A percentile compares a stretch with the other conserved stretches of the same genome.
These are phyloP conservation scores for Agapornis canus DNA, from an alignment of 2,797 vertebrate genomes.

Conservation along the genomic window DNA sequence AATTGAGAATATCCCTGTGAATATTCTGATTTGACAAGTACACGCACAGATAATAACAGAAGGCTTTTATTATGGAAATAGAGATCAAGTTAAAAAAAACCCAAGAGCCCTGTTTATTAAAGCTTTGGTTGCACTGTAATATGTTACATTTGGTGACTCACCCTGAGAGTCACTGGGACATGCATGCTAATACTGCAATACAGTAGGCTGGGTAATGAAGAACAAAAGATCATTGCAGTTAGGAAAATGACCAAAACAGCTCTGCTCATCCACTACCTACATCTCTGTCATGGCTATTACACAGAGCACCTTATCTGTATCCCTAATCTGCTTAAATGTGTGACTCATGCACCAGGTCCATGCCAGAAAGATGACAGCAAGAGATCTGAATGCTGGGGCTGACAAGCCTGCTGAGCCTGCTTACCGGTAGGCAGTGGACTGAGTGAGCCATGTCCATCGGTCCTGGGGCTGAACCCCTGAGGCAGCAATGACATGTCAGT, in stretches of 20 bases:
- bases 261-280: constrained; percentile 31
- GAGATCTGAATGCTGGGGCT: not conserved
- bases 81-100: not conserved
- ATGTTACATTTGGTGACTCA: constrained; percentile 24
- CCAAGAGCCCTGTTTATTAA: constrained; percentile 19
- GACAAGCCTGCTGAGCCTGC: not conserved
- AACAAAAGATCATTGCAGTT: not conserved
- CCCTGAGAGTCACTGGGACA: not conserved
- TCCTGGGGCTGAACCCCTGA: not conserved
- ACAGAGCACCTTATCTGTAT: constrained; percentile 3
- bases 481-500: not conserved
- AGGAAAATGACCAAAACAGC: not conserved
- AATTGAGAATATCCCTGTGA: constrained; percentile 30
- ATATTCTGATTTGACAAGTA: constrained; percentile 44
- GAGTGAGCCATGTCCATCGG: fast-evolving
- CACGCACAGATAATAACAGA: constrained; percentile 21
- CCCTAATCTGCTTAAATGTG: constrained; percentile 44
- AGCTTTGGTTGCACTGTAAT: not conserved
- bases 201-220: not conserved
- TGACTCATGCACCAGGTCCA: constrained; percentile 19
- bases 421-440: not conserved
- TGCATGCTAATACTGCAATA: not conserved
- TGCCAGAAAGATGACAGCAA: not conserved
- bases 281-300: not conserved
- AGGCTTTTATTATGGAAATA: constrained; percentile 57